Evolutionary conservation across 2,797 vertebrate species (phyloP).

Genomic region (Protosalanx chinensis): DNA sequence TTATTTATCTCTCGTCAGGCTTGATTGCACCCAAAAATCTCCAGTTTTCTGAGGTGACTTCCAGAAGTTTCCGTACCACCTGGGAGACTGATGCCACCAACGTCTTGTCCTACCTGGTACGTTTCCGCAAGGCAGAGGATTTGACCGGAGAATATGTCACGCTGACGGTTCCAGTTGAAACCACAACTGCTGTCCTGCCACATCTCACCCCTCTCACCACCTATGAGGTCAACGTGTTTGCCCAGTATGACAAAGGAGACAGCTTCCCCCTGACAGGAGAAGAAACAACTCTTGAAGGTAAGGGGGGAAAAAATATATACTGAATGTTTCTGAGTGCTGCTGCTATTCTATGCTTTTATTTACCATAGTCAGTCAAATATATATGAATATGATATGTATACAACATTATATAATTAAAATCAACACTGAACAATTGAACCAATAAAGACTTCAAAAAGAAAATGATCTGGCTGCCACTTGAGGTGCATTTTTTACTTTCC

Average conservation of each 20-base stretch:
- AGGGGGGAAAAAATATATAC: neutral
- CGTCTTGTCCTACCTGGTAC: slow-evolving; percentile 85
- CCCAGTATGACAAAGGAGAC: slow-evolving; percentile 91
- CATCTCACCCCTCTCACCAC: slow-evolving; percentile 86
- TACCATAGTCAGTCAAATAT: neutral
- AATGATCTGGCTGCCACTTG: neutral
- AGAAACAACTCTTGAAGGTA: slow-evolving; percentile 94
- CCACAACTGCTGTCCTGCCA: slow-evolving; percentile 77
- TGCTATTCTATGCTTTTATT: neutral
- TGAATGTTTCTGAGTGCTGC: neutral
- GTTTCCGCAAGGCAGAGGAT: slow-evolving; percentile 82
- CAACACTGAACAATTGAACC: too few relatives aligned
- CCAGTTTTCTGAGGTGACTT: slow-evolving; percentile 86
- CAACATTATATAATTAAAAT: neutral
- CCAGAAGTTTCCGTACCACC: slow-evolving; percentile 86
- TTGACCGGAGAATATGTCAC: slow-evolving; percentile 80
- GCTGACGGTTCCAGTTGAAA: slow-evolving; percentile 80
- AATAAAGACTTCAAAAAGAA: neutral
- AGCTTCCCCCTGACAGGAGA: slow-evolving; percentile 85
- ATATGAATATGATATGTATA: neutral
- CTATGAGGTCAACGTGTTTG: slow-evolving; percentile 87
- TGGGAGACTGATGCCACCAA: slow-evolving; percentile 79
- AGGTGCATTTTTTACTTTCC: slow-evolving; percentile 28
- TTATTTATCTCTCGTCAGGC: slow-evolving; percentile 64
- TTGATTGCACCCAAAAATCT: slow-evolving; percentile 83